These are phyloP conservation scores for Agrochola lychnidis DNA, from an alignment of 2,888 invertebrate genomes.

Conservation along the genomic window DNA sequence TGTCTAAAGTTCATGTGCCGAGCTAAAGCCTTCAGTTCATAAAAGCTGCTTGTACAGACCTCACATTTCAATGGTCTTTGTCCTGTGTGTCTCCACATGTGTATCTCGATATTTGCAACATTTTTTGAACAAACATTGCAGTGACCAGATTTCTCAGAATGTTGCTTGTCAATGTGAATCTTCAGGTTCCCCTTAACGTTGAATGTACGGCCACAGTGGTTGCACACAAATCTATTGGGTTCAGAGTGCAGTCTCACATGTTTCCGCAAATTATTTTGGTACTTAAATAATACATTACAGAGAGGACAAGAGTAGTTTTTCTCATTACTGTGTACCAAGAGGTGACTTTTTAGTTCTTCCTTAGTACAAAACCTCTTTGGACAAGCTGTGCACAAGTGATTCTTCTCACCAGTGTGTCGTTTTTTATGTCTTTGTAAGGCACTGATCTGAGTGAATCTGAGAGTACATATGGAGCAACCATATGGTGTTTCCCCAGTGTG, in stretches of 20 bases:
- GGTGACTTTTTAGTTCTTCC: constrained; percentile 80
- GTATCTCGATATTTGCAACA: constrained; percentile 89
- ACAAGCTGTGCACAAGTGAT: constrained; percentile 78
- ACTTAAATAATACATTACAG: constrained; percentile 88
- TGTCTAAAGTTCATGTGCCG: constrained; percentile 83
- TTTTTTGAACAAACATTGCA: constrained; percentile 88
- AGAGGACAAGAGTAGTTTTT: constrained; percentile 79
- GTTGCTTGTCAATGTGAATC: constrained; percentile 87
- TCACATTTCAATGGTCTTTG: constrained; percentile 85
- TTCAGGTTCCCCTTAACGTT: constrained; percentile 87
- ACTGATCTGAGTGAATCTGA: constrained; percentile 79
- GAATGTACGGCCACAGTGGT: constrained; percentile 84
- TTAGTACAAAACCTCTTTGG: constrained; percentile 82
- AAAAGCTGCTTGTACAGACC: constrained; percentile 81
- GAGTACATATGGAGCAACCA: constrained; percentile 77
- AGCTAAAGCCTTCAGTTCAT: constrained; percentile 79
- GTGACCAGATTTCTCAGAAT: constrained; percentile 89
- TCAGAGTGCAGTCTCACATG: constrained; percentile 84
- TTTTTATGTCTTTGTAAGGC: constrained; percentile 78
- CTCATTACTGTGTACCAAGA: constrained; percentile 77
- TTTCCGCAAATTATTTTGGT: constrained; percentile 87
- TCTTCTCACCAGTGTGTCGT: constrained; percentile 78
- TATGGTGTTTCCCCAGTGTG: constrained; percentile 87
- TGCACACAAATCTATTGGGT: constrained; percentile 80
- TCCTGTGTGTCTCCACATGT: constrained; percentile 90